Evolutionary conservation across 1,140 invertebrate genomes (phyloP).

Genomic region (Andrena cerasifolii): DNA sequence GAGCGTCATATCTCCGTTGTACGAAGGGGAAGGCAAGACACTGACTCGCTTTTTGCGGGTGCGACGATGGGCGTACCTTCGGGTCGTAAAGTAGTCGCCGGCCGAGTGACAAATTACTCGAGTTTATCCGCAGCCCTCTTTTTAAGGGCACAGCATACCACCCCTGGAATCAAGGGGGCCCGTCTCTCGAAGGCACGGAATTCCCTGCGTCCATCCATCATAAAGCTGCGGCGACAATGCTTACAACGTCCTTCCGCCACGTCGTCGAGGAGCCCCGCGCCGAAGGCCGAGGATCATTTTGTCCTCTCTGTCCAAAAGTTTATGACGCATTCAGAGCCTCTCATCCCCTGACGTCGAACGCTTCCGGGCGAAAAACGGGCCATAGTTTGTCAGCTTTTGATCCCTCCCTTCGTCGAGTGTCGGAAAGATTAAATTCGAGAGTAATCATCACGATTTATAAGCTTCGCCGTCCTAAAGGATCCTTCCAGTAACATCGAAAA

Average conservation of each 20-base stretch:
- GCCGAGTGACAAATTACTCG: slow-evolving; percentile 76
- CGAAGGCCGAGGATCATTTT: slow-evolving; percentile 45
- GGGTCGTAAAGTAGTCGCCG: slow-evolving; percentile 60
- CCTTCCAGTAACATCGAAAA: too few species aligned
- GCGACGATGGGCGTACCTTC: slow-evolving; percentile 60
- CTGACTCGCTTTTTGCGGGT: slow-evolving; percentile 68
- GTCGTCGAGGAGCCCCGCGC: slow-evolving; percentile 20
- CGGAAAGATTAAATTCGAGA: too few species aligned
- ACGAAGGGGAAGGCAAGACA: slow-evolving; percentile 8
- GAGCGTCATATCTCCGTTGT: background rate
- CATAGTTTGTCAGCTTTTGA: too few species aligned
- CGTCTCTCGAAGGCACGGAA: slow-evolving; percentile 54
- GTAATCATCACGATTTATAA: too few species aligned
- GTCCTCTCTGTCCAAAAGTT: slow-evolving; percentile 62
- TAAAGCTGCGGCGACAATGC: slow-evolving; percentile 73
- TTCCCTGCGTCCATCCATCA: slow-evolving; percentile 76
- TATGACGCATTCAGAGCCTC: slow-evolving; percentile 58
- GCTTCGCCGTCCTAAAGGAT: too few species aligned
- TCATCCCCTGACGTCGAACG: slow-evolving; percentile 37
- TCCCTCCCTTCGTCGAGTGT: too few species aligned
- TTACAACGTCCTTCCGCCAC: slow-evolving; percentile 69
- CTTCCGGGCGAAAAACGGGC: slow-evolving; percentile 8
- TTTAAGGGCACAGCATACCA: slow-evolving; percentile 61
- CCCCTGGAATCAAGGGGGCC: slow-evolving; percentile 56
- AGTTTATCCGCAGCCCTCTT: slow-evolving; percentile 73